Evolutionary conservation across 2,888 invertebrate genomes (phyloP).

Genomic region (Bombyx huttoni): DNA sequence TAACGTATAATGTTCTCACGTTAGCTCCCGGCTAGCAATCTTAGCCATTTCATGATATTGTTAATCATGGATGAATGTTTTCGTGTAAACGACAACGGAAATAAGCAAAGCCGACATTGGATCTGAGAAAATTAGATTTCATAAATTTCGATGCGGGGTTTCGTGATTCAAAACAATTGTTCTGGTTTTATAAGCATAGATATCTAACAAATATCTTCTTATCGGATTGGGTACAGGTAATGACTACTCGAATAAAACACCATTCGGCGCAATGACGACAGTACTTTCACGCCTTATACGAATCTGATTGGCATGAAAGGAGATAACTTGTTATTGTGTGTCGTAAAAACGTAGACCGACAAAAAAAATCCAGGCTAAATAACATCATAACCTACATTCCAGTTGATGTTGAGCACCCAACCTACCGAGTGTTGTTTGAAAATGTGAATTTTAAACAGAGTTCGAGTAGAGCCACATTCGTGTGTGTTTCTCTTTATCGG

Average conservation of each 20-base stretch:
- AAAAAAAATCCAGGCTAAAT: conserved; percentile 59
- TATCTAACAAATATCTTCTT: no score
- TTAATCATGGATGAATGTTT: no score
- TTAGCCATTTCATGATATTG: no score
- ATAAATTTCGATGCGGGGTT: no score
- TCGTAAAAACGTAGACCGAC: conserved; percentile 56
- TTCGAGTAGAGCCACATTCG: conserved; percentile 58
- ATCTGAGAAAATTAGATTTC: no score
- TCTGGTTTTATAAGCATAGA: no score
- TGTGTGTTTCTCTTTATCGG: conserved; percentile 63
- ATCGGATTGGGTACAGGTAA: background rate
- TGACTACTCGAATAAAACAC: conserved; percentile 10
- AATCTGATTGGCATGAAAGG: conserved; percentile 62
- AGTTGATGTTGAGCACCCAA: conserved; percentile 43
- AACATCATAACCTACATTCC: conserved; percentile 71
- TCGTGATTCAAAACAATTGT: no score
- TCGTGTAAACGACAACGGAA: no score
- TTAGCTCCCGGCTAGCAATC: no score
- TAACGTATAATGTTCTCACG: no score
- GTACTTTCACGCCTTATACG: conserved; percentile 66
- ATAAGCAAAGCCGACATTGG: no score
- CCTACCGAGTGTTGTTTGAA: conserved; percentile 27
- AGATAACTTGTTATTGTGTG: conserved; percentile 37
- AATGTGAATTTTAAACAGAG: conserved; percentile 64
- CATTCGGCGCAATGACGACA: conserved; percentile 57